Base-by-base conservation (phyloP, 2,797 vertebrate species). In the Carapus acus region DNA sequence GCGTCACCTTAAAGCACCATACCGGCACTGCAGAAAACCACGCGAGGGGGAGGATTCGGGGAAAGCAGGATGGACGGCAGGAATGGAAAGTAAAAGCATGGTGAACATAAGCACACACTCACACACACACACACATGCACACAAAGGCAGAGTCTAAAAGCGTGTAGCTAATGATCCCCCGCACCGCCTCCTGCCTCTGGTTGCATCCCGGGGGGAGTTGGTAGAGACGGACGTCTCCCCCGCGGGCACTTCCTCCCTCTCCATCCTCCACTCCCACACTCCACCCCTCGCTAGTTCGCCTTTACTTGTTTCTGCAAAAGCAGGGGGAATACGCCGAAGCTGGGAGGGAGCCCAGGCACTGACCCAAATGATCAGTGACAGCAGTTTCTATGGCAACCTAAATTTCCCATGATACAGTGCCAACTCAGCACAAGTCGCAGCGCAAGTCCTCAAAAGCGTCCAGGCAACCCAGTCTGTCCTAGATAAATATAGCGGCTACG, bases 341-440 rank as follows among this genome's bases (percentile, higher is more conserved):
- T 62, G n/a, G 61, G 19, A 23, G 49, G 55, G 37, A 59, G 63
- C 4, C 20, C 48, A 54, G 69, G 27, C 53, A 57, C 33, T 34
- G 23, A 72, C 51, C 27, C 33, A 60, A 54, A 62, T 50, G 21
- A 71, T 52, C 31, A 55, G 70, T 58, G 49, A 43, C 19, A 51
- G 41, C 52, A 65, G 85, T 88, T 86, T 80, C 86, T 74, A 87
- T 81, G 78, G 81, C 58, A 86, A 88, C 83, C 34, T 22, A 58
- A 84, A 73, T 62, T 65, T 75, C 65, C 74, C 62, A 51, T 55
- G 17, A 51, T 50, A 41, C 34, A 63, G 41, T 55, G 71, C 57
- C 49, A 67, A 66, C 62, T 82, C 71, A 81, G 82, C 76, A 77
- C 54, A 81, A 71, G 52, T 56, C 42, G 24, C 17, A 24, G 54